These are phyloP conservation scores for Pseudopipra pipra DNA, from an alignment of 2,113 vertebrate genomes.

Conservation along the genomic window DNA sequence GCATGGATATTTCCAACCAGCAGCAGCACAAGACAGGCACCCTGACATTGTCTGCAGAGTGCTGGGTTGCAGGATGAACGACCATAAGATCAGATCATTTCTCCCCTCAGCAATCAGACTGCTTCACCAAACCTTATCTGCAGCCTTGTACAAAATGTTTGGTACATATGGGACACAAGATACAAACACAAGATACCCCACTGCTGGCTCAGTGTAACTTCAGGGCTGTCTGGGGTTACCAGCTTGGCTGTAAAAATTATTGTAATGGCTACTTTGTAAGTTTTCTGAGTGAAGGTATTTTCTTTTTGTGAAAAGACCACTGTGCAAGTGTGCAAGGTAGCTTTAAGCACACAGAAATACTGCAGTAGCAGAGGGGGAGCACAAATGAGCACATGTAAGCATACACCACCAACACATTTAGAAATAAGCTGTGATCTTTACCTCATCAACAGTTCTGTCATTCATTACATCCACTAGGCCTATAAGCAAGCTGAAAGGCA, in stretches of 20 bases:
- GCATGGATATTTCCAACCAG: background rate
- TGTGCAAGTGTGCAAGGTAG: background rate
- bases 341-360: background rate
- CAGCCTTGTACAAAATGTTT: background rate
- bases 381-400: background rate
- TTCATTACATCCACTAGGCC: conserved; percentile 87
- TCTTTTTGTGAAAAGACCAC: background rate
- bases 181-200: background rate
- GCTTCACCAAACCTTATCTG: background rate
- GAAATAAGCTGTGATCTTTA: conserved; percentile 60
- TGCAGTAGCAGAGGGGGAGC: background rate
- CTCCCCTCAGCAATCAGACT: background rate
- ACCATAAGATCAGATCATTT: background rate
- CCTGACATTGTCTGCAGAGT: background rate
- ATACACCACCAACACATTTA: background rate
- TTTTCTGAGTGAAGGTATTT: background rate
- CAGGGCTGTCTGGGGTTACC: background rate
- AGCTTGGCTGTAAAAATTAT: background rate
- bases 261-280: background rate
- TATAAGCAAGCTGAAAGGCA: conserved; percentile 81
- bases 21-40: background rate
- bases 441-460: conserved; percentile 86
- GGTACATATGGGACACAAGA: rapidly evolving
- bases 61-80: background rate
- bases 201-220: background rate